Conservation (phyloP, 2,888 invertebrate species). For the Chorisops tibialis region DNA sequence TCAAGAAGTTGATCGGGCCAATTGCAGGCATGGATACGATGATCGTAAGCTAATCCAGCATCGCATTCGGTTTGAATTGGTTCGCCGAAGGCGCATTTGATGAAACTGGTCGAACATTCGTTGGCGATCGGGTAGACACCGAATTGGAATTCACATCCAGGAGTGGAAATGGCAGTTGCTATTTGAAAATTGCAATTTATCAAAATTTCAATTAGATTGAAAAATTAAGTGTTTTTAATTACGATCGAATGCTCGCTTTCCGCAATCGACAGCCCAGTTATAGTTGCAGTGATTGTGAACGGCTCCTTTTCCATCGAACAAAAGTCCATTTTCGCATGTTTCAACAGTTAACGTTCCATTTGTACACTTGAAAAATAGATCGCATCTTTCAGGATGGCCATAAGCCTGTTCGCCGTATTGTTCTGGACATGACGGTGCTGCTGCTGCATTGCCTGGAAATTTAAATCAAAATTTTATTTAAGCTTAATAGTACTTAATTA, state of each 20-base stretch:
- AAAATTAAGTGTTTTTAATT: constrained; percentile 52
- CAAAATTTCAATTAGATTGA: constrained; percentile 1
- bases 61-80: constrained; percentile 79
- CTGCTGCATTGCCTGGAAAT: constrained; percentile 58
- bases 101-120: constrained; percentile 79
- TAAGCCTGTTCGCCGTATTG: constrained; percentile 77
- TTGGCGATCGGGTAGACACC: constrained; percentile 80
- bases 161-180: constrained; percentile 77
- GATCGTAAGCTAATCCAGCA: constrained; percentile 84
- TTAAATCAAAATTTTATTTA: no score
- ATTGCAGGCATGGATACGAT: constrained; percentile 83
- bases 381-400: constrained; percentile 82
- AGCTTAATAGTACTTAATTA: no score
- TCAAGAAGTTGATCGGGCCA: constrained; percentile 90
- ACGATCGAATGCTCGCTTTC: constrained; percentile 75
- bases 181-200: neutral
- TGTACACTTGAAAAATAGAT: constrained; percentile 86
- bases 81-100: constrained; percentile 81
- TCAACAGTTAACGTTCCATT: constrained; percentile 88
- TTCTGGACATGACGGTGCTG: constrained; percentile 76
- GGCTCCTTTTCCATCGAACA: constrained; percentile 86
- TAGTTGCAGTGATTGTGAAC: constrained; percentile 93
- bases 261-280: constrained; percentile 88
- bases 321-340: constrained; percentile 85
- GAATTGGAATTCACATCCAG: constrained; percentile 84